A percentile compares a stretch with the other conserved stretches of the same genome.
Conservation (phyloP, 30 jellyfish, hydroid and myxozoan species). For the Hydractinia echinata region DNA sequence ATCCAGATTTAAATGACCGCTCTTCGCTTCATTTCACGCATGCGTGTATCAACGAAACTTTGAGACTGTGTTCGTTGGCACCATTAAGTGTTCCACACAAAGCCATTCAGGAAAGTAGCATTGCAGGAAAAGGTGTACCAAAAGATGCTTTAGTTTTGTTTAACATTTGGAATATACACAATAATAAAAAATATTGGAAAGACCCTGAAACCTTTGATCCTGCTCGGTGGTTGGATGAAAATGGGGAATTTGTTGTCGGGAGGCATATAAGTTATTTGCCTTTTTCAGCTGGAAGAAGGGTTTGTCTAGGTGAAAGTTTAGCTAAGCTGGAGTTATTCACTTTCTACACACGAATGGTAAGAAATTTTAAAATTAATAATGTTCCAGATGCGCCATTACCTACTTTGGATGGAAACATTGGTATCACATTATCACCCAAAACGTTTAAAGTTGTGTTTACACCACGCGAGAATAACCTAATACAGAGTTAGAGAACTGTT, state of each 20-base stretch:
- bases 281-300: constrained; percentile 77
- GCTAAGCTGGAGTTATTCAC: constrained; percentile 57
- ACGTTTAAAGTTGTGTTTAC: not conserved
- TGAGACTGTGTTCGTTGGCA: constrained; percentile 50
- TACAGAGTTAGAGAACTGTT: too few relatives aligned
- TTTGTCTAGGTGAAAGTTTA: constrained; percentile 65
- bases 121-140: constrained; percentile 52
- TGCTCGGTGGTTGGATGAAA: constrained; percentile 64
- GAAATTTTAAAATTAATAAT: not conserved
- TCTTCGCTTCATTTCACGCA: constrained; percentile 36
- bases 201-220: constrained; percentile 67
- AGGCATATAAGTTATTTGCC: constrained; percentile 54
- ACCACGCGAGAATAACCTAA: not conserved
- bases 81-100: constrained; percentile 81
- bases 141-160: constrained; percentile 52
- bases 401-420: constrained; percentile 21
- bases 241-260: constrained; percentile 37
- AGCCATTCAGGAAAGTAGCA: constrained; percentile 46
- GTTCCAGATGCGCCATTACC: constrained; percentile 17
- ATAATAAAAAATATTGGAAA: constrained; percentile 62
- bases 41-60: constrained; percentile 61
- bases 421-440: constrained; percentile 18
- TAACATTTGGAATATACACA: constrained; percentile 64
- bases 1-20: constrained; percentile 46
- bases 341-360: constrained; percentile 49